phyloP scores from a whole-genome alignment of 2,113 vertebrate genomes.

The Embiotoca jacksoni region DNA sequence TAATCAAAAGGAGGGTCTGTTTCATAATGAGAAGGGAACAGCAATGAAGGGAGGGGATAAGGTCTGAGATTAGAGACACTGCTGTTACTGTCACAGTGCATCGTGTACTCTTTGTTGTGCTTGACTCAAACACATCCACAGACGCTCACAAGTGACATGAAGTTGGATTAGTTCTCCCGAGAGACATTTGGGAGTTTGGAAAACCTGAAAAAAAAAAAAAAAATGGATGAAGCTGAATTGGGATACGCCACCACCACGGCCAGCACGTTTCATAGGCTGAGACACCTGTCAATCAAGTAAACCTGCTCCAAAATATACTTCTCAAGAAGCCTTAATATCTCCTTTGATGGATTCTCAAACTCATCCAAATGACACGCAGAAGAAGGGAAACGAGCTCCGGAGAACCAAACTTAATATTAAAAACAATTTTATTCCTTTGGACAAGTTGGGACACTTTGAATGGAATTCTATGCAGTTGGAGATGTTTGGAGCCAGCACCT shows the following conservation, averaged over 20 bases:
- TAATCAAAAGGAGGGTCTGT: slow-evolving; percentile 31
- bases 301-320: slow-evolving; percentile 5
- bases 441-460: neutral
- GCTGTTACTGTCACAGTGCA: slow-evolving; percentile 9
- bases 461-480: slow-evolving; percentile 19
- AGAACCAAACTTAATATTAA: neutral
- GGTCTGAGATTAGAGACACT: slow-evolving; percentile 1
- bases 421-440: neutral
- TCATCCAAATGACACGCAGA: neutral
- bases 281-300: slow-evolving; percentile 2
- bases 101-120: neutral
- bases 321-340: slow-evolving; percentile 39
- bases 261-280: neutral
- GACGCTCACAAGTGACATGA: neutral
- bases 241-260: neutral
- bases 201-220: too few relatives aligned
- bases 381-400: neutral
- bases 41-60: neutral
- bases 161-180: neutral
- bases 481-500: slow-evolving; percentile 11
- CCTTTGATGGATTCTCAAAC: slow-evolving; percentile 11
- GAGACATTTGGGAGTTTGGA: neutral
- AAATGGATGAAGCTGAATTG: neutral
- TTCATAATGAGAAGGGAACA: neutral
- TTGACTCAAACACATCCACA: neutral